Evolutionary conservation across 1,140 invertebrate species (phyloP), one percentile per base, ranked within the genome.

Genomic region (Eurosta solidaginis): DNA sequence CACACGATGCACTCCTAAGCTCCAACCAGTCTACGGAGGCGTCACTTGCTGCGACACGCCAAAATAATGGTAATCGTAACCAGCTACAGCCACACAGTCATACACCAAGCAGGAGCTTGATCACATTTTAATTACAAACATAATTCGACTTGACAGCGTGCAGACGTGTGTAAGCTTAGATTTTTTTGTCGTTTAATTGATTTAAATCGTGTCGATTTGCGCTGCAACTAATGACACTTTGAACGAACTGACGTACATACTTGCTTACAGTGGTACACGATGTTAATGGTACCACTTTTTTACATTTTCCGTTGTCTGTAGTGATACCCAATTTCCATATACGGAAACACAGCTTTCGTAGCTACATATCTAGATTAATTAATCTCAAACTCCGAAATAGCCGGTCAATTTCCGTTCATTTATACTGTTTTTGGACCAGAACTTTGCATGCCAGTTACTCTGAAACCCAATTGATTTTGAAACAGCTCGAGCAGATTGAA

Each of bases 51-150:
- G 54, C 42, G 22, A 59, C 52, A 59, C 14, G 7, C 1, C 22
- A 59, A 22, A 59, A 9, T 74, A 6, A 2, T 36, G 42, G 7
- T n/a, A 25, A 20, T n/a, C 36, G 12, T 3, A 3, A 22, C 3
- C 33, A 7, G 40, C 63, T 20, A 42, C 33, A 44, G 36, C 33
- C 17, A 6, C 63, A 25, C 52, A 59, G 52, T 22, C 27, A 25
- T 5, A 22, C 73, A 17, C 44, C 17, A 3, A 0, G 73, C 40
- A 74, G 40, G 73, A 47, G 73, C 73, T 54, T 76, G 75, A 76
- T 76, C 75, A 76, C 75, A 76, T 76, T 76, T 76, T 76, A 76
- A 76, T 76, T 76, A 54, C 75, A 20, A 20, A 29, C 44, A 10
- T 76, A 54, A 76, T 74, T 20, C 40, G 42, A 74, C 25, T 74